Base-by-base conservation (phyloP, 2,113 vertebrate genomes). In the Hirundichthys speculiger region DNA sequence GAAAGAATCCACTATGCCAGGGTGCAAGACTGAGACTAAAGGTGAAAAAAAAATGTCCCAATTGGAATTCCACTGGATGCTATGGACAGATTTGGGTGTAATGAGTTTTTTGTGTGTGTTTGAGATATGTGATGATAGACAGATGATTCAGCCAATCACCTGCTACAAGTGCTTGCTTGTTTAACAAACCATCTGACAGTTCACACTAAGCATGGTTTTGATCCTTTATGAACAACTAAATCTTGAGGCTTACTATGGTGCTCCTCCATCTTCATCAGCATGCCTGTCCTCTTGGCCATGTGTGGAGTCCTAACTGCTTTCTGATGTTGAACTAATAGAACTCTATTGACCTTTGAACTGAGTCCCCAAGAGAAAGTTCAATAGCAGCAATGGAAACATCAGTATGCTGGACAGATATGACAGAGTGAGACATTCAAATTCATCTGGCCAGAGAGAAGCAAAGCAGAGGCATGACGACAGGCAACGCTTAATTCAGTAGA, bases 331-430 rank as follows among this genome's bases (percentile, higher is more conserved):
- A 53, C 43, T n/a, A 67, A 50, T 73, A 40, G 69, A 75, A 21
- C 76, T 72, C 57, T 8, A 18, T 42, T 79, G 83, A 86, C 84
- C 77, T 84, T 82, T 85, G 40, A 52, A 53, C 48, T 55, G 13
- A 10, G 53, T 69, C 56, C 50, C 60, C 45, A 40, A 73, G 62
- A 65, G 69, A 82, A 75, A 64, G 77, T 83, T 82, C 57, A 74
- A 13, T 64, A 58, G 72, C 74, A 72, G 63, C 65, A 83, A 77
- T 84, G 73, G 74, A 84, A 86, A 82, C 75, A 65, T 83, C 72
- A 41, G 41, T 77, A 77, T 59, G 78, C 57, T 57, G 46, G 54
- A 30, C 30, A 54, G 63, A 77, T 77, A 82, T 83, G 80, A 85
- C 83, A 85, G 71, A 66, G 38, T 39, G 50, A 69, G 69, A 70